Evolutionary conservation across 2,113 vertebrate genomes (phyloP), one percentile per base, ranked within the genome.

Genomic region (Picathartes gymnocephalus): DNA sequence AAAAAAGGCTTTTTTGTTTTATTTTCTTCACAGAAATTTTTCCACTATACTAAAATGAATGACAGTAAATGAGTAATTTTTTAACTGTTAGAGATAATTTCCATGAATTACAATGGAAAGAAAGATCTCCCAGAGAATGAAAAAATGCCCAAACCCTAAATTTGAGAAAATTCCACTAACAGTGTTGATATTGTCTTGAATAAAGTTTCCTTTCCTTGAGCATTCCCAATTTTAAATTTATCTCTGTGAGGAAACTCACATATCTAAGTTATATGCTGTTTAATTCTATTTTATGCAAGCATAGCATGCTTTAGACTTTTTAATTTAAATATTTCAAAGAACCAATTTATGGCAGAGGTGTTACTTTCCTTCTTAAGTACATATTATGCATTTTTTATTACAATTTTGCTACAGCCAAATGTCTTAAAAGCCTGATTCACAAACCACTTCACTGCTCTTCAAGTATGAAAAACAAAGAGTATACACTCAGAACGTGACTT

Each of bases 301-400:
- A 66, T 96, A 95, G 84, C 91, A 91, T 81, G 84, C 88, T 85
- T 96, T 96, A 86, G 82, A 92, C 69, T 96, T 97, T 95, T 97
- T 96, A 96, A 97, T 97, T 97, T 97, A 97, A 97, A 97, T 97
- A 97, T 97, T 97, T 97, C 96, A 97, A 96, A 97, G 95, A 94
- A 91, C 83, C 93, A 97, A 92, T 97, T 97, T 96, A 95, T 94
- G 53, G 78, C 39, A 90, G 94, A 96, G 91, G 95, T 96, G 96
- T 97, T 97, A 93, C 94, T 95, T 97, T 97, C 95, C 88, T 95
- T 96, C 95, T 97, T 97, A 97, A 98, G 96, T 94, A 95, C 66
- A 82, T 95, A 96, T 90, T 96, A 95, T 94, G 96, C 94, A 95
- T 97, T 96, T 97, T 96, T 97, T 96, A 97, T 97, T 97, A 94